phyloP scores from a whole-genome alignment of 1,140 invertebrate species.

The Heliconius nattereri region DNA sequence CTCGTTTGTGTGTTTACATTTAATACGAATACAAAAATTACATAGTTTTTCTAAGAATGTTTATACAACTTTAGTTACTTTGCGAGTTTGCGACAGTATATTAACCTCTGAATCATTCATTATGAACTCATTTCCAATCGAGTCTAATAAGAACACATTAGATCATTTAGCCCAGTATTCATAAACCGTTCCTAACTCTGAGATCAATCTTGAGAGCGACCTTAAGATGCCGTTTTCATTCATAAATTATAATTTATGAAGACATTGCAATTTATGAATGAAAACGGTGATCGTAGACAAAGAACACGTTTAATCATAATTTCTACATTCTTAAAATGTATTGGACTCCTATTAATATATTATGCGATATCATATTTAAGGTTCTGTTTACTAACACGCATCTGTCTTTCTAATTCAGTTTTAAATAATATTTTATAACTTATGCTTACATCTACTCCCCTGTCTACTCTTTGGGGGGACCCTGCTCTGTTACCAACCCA shows the following conservation, averaged over 20 bases:
- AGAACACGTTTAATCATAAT: not conserved
- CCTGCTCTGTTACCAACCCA: no score
- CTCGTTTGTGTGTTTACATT: not conserved
- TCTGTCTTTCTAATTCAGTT: no score
- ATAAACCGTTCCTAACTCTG: no score
- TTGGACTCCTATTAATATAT: not conserved
- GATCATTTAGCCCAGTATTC: not conserved
- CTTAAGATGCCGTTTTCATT: no score
- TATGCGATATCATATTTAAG: not conserved
- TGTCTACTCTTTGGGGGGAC: no score
- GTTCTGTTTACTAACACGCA: no score
- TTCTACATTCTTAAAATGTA: not conserved
- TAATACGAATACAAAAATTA: not conserved
- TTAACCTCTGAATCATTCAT: conserved; percentile 2
- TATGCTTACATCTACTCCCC: no score
- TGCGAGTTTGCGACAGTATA: not conserved
- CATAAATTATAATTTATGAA: no score
- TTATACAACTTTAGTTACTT: not conserved
- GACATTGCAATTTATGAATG: no score
- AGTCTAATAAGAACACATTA: not conserved
- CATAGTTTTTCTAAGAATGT: not conserved
- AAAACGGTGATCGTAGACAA: not conserved
- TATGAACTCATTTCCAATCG: conserved; percentile 2
- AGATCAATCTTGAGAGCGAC: no score
- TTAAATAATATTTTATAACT: no score